Base-by-base conservation (phyloP, 2,797 vertebrate species). In the Melanotaenia nigrans region DNA sequence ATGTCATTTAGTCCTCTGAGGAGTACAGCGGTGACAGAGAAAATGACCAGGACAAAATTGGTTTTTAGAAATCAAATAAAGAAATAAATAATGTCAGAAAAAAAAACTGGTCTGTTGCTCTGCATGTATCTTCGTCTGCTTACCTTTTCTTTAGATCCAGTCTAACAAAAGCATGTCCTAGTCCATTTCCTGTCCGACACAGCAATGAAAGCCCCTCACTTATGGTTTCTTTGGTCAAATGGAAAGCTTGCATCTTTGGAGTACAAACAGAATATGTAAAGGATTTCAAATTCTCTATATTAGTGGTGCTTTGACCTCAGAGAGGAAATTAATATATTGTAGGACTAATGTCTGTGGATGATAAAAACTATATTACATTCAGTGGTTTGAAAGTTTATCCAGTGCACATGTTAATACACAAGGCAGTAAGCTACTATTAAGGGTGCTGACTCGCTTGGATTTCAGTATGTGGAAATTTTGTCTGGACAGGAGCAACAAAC, bases 101-200 rank as follows among this genome's bases (percentile, higher is more conserved):
- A 11, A 4, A 45, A 20, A 45, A 45, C 38, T 16, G 3, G 28
- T 18, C 25, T 14, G 49, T 49, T 51, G 9, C 14, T 53, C 42
- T 42, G 1, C 0, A 20, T 35, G 18, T 14, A 36, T 57, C 8
- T 65, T 59, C 65, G 7, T 3, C 18, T 4, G 0, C 91, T 86
- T 91, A 99, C 97, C 92, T 96, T 53, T 93, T 67, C 74, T 90
- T 95, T 30, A 95, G 83, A 63, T 97, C 94, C 82, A 97, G 87
- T 89, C 92, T 97, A 67, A 96, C 92, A 32, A 95, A 99, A 14
- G 96, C 95, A 7, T 98, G 96, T 42, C 93, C 93, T 65, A 99
- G 89, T 59, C 96, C 96, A n/a, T 90, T 94, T 70, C 94, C 94
- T 0, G 94, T 97, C 85, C 94, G 95, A 72, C 94, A 94, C 71